These are phyloP conservation scores for Chaenodraco wilsoni DNA, from an alignment of 2,797 vertebrate species.

Conservation along the genomic window DNA sequence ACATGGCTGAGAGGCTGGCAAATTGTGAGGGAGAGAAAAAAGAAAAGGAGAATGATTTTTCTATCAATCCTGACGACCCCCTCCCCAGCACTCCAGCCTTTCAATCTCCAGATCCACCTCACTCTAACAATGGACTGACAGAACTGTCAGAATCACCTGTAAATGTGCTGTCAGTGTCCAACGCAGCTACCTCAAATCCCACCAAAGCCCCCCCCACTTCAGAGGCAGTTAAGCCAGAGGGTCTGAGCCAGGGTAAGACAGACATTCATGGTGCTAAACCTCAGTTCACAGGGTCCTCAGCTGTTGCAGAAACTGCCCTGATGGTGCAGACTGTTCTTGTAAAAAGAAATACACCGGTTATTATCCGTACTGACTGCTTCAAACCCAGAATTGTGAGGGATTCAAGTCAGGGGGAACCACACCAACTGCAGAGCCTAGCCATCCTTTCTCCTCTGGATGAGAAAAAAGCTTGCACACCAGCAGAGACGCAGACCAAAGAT, in stretches of 20 bases:
- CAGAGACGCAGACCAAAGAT: slow-evolving; percentile 76
- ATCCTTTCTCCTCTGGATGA: slow-evolving; percentile 35
- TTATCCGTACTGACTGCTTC: slow-evolving; percentile 59
- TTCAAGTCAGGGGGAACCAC: slow-evolving; percentile 40
- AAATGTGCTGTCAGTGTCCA: slow-evolving; percentile 58
- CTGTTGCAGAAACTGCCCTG: slow-evolving; percentile 38
- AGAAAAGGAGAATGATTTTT: slow-evolving; percentile 39
- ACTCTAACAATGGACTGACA: slow-evolving; percentile 41
- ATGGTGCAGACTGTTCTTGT: slow-evolving; percentile 52
- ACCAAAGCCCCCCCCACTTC: slow-evolving; percentile 67
- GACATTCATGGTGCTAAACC: slow-evolving; percentile 70
- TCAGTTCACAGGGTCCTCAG: slow-evolving; percentile 32
- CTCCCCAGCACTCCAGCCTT: slow-evolving; percentile 25
- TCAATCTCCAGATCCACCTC: slow-evolving; percentile 46
- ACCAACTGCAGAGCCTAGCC: slow-evolving; percentile 42
- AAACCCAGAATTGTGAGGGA: slow-evolving; percentile 49
- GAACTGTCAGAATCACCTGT: slow-evolving; percentile 44
- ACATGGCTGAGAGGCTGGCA: slow-evolving; percentile 34
- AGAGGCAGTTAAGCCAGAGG: slow-evolving; percentile 50
- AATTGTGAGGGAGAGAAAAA: slow-evolving; percentile 22
- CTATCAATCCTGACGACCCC: slow-evolving; percentile 33
- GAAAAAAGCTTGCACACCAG: slow-evolving; percentile 52
- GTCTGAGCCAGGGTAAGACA: slow-evolving; percentile 54
- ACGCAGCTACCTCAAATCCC: slow-evolving; percentile 79
- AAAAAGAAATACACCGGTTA: slow-evolving; percentile 62